A percentile compares a stretch with the other conserved stretches of the same genome.
Evolutionary conservation across 2,113 vertebrate genomes (phyloP).

Genomic region (Anhinga rufa): DNA sequence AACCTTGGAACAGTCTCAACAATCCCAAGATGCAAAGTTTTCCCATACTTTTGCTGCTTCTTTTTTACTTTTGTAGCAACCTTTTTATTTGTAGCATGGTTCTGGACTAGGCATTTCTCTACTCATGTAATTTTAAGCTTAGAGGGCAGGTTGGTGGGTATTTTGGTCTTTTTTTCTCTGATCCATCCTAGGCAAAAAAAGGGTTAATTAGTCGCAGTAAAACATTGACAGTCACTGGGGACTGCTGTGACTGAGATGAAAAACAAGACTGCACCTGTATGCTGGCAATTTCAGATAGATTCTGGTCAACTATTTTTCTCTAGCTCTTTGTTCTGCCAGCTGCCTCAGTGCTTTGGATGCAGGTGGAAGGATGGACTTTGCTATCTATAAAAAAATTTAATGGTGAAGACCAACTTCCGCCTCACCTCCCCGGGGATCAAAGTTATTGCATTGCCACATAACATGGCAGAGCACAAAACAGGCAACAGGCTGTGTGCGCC

Average conservation of each 20-base stretch:
- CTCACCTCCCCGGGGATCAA: conserved; percentile 78
- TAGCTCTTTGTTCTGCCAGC: conserved; percentile 81
- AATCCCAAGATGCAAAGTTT: background rate
- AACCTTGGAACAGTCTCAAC: background rate
- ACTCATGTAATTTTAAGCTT: background rate
- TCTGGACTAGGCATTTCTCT: background rate
- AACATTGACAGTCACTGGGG: conserved; percentile 75
- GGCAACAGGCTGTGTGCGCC: background rate
- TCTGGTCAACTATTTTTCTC: conserved; percentile 77
- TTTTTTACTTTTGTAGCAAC: background rate
- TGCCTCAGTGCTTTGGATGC: conserved; percentile 79
- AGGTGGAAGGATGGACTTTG: conserved; percentile 84
- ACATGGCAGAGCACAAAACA: background rate
- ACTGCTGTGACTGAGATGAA: conserved; percentile 66
- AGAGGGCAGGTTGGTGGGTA: background rate
- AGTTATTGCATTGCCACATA: conserved; percentile 58
- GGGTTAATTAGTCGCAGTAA: conserved; percentile 72
- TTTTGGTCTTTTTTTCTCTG: background rate
- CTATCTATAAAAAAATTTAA: conserved; percentile 82
- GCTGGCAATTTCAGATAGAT: conserved; percentile 71
- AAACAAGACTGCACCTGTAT: conserved; percentile 84
- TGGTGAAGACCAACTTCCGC: conserved; percentile 78
- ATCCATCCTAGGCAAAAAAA: conserved; percentile 33
- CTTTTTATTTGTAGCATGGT: background rate
- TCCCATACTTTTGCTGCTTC: background rate